Percentiles rank a stretch among this genome's conserved stretches.
These are phyloP conservation scores for Recurvirostra avosetta DNA, from an alignment of 2,113 vertebrate genomes.

Conservation along the genomic window DNA sequence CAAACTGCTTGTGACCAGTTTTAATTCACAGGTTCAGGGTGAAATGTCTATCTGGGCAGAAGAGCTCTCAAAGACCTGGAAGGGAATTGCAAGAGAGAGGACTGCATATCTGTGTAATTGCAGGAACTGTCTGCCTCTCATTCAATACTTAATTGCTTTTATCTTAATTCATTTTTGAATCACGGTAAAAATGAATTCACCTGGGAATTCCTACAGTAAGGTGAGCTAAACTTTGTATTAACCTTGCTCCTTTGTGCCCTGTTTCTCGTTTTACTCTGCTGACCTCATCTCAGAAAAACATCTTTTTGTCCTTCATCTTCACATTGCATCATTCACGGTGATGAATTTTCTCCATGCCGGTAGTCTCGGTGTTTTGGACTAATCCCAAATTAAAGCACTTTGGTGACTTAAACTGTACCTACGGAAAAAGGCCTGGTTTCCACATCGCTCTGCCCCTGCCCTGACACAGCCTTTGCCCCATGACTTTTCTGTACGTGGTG, in stretches of 20 bases:
- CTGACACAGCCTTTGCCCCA: background rate
- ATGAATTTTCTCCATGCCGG: background rate
- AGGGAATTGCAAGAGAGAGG: background rate
- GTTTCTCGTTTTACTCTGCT: background rate
- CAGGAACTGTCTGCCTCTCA: background rate
- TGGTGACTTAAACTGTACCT: background rate
- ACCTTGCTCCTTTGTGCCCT: background rate
- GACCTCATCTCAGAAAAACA: background rate
- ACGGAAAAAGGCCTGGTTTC: background rate
- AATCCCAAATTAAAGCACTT: background rate
- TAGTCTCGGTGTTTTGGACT: background rate
- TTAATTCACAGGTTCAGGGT: background rate
- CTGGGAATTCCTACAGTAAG: background rate
- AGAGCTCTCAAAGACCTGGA: background rate
- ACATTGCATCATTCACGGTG: background rate
- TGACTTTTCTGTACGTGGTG: accelerated
- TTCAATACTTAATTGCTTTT: background rate
- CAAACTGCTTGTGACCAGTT: background rate
- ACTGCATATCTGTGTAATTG: background rate
- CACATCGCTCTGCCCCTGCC: background rate
- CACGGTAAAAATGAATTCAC: background rate
- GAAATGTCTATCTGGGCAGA: background rate
- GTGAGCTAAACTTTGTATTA: background rate
- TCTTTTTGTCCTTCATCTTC: background rate
- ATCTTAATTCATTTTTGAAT: background rate